Evolutionary conservation across 2,888 invertebrate genomes (phyloP).

Genomic region (Macaria notata): DNA sequence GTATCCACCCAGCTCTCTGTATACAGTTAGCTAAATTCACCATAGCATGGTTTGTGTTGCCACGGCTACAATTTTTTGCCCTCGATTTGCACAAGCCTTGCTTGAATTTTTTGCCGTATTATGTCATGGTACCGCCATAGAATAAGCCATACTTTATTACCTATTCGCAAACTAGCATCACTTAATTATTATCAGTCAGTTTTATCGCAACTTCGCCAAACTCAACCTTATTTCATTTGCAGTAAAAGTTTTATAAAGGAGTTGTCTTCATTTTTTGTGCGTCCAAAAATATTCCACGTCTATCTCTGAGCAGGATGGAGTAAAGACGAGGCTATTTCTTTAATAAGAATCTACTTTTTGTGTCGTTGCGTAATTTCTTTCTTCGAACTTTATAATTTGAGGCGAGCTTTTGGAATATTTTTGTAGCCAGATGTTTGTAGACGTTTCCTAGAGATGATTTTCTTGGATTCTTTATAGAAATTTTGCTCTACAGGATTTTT

Average conservation of each 20-base stretch:
- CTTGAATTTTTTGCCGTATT: conserved; percentile 53
- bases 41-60: conserved; percentile 29
- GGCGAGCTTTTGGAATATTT: not conserved
- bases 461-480: too few relatives aligned
- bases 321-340: conserved; percentile 45
- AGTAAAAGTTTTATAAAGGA: conserved; percentile 4
- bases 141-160: conserved; percentile 14
- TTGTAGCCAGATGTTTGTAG: not conserved
- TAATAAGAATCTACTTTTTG: conserved; percentile 37
- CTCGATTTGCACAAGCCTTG: conserved; percentile 45
- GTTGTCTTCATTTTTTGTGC: conserved; percentile 30
- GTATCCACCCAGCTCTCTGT: too few relatives aligned
- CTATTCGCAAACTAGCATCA: conserved; percentile 38
- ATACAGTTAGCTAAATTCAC: too few relatives aligned
- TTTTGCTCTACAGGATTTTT: too few relatives aligned
- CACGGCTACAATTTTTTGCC: conserved; percentile 39
- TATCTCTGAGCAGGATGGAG: conserved; percentile 35
- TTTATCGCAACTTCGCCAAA: conserved; percentile 12
- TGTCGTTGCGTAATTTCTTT: conserved; percentile 36
- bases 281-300: conserved; percentile 36
- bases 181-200: conserved; percentile 24
- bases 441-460: not conserved
- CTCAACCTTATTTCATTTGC: conserved; percentile 1
- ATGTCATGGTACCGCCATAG: conserved; percentile 43
- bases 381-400: conserved; percentile 14